Base-by-base conservation (phyloP, 2,113 vertebrate species). In the Mobula birostris region DNA sequence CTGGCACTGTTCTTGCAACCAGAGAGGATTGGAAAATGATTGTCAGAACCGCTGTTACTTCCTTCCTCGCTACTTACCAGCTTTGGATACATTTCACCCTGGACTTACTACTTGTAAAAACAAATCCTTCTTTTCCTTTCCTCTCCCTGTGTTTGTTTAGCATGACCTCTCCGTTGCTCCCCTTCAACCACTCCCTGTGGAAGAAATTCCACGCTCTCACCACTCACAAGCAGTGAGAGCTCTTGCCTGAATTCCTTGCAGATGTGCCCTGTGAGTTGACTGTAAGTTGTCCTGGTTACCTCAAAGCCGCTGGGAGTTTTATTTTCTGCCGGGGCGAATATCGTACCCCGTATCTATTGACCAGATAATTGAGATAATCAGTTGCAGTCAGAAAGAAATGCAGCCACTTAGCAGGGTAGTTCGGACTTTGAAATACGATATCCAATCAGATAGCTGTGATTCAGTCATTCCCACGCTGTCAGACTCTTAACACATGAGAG, bases 401-500 rank as follows among this genome's bases (percentile, higher is more conserved):
- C 61, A 32, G 58, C 5, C 85, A 90, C 85, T 66, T 32, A 32
- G 3, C 85, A 90, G 85, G 85, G 7, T 90, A 66, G 14, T 68
- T 66, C 68, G 58, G 61, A 32, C 61, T 90, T 90, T 90, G 61
- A 90, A 90, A 66, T 66, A 32, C 32, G 85, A 90, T 90, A 90
- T 90, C 61, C 29, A 68, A 66, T 66, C 61, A 90, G 61, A 90
- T 90, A 90, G 85, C 85, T 19, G 85, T 90, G 85, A 68, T 66
- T 90, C 29, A 66, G 66, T 90, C n/a, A 63, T 66, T 88, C 85
- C 85, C 85, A 88, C 85, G 61, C 85, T 90, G 85, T 66, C 85
- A 90, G 5, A 32, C 63, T 32, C 85, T 24, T 66, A 90, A 68
- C 61, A 66, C 61, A 32, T 90, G 66, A 90, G 63, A 17, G 61